Evolutionary conservation across 2,797 vertebrate genomes (phyloP), one percentile per base, ranked within the genome.

Genomic region (Takifugu rubripes): DNA sequence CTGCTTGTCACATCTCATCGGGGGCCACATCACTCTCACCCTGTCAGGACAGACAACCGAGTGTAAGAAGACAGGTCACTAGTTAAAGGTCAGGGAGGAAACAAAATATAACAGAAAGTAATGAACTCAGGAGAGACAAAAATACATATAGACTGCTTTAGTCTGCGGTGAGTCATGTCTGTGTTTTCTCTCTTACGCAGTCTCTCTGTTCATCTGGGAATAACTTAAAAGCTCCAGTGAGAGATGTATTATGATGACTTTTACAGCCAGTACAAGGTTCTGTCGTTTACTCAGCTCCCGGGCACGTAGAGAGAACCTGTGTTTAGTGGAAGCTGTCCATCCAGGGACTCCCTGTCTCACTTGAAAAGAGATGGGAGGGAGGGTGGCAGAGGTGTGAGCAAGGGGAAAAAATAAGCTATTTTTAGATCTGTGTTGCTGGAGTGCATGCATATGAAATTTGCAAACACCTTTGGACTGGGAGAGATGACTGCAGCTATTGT

Each of bases 361-460:
- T 83, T 78, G 63, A 84, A 79, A 74, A 72, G 77, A 71, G 71
- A 77, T 57, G 72, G 65, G 80, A 71, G 47, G 54, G 59, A 78
- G 79, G 61, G 72, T 77, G 62, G 77, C 59, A 81, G 77, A 74
- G 66, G 70, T 71, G 77, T n/a, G 17, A 21, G n/a, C 61, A 68
- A 59, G 77, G 78, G 81, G 72, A 82, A 78, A 76, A 81, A 80
- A 70, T 69, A 62, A 56, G 78, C 84, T 91, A 90, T 90, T 90
- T 90, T 89, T 91, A 90, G 85, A 69, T 49, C 49, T 1, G 74
- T 73, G 81, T 85, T 89, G 87, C 84, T 68, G 74, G 75, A 75
- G 79, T 59, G 75, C 73, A 59, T 70, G 49, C 75, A 61, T 47
- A 80, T 75, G 61, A 63, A 65, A 6, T 69, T 79, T 48, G 6